These are phyloP conservation scores for Halisarca cf. caerulea DNA, from an alignment of 37 sponge, comb jelly and placozoan genomes.

Conservation along the genomic window DNA sequence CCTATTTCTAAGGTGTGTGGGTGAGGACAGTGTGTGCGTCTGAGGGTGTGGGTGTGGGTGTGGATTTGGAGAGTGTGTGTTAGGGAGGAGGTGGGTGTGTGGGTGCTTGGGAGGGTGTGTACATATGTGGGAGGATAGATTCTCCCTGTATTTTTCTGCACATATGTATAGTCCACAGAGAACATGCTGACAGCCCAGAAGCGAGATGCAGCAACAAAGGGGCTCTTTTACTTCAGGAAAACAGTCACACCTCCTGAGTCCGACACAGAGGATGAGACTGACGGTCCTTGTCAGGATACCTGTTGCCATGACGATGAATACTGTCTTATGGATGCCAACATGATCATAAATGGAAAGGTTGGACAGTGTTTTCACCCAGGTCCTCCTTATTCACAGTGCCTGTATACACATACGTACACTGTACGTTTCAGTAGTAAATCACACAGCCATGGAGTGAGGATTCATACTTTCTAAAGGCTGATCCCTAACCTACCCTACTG, in stretches of 20 bases:
- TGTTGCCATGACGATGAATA: conserved; percentile 61
- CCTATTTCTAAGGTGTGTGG: conserved; percentile 87
- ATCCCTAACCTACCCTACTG: no score
- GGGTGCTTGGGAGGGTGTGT: no score
- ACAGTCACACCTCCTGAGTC: conserved; percentile 62
- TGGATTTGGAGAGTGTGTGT: no score
- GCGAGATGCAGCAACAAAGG: conserved; percentile 72
- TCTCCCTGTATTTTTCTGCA: background rate
- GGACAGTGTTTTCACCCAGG: background rate
- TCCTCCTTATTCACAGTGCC: no score
- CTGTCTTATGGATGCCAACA: conserved; percentile 74
- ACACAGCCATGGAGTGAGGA: no score
- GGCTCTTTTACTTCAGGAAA: conserved; percentile 88
- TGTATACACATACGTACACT: no score
- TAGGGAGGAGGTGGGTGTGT: no score
- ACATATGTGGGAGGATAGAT: no score
- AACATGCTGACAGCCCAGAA: conserved; percentile 80
- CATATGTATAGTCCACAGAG: conserved; percentile 72
- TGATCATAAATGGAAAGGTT: conserved; percentile 94
- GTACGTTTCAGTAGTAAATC: no score
- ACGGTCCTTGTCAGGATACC: background rate
- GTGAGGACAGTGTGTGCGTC: no score
- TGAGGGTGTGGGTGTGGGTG: no score
- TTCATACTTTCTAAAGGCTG: no score
- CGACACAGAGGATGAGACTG: conserved; percentile 27